Evolutionary conservation across 2,797 vertebrate genomes (phyloP).

Genomic region (Schizothorax lantsangensis): DNA sequence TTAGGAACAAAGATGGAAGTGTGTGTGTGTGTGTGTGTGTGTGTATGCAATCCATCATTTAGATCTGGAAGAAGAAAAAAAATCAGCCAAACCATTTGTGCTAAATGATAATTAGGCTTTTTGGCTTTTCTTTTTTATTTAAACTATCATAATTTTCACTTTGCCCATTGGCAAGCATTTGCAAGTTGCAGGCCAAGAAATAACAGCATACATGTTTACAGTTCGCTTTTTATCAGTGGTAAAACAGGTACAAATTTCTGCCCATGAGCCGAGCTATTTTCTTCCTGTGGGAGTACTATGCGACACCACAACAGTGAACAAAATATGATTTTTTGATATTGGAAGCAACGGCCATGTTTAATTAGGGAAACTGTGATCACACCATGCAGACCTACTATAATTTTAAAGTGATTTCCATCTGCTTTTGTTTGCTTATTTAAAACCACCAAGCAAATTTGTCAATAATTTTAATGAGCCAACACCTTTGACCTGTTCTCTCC

Average conservation of each 20-base stretch:
- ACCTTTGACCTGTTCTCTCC: slow-evolving; percentile 15
- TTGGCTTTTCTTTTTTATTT: background rate
- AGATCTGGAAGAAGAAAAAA: background rate
- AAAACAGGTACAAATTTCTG: slow-evolving; percentile 41
- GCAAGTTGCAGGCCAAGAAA: slow-evolving; percentile 41
- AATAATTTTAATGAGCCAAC: slow-evolving; percentile 21
- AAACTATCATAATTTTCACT: slow-evolving; percentile 20
- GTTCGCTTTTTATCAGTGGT: slow-evolving; percentile 32
- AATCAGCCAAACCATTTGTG: background rate
- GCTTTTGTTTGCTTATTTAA: slow-evolving; percentile 25
- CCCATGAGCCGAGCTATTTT: slow-evolving; percentile 21
- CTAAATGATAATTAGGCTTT: background rate
- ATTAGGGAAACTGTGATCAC: slow-evolving; percentile 49
- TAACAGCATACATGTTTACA: slow-evolving; percentile 32
- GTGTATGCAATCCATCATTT: background rate
- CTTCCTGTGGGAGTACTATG: slow-evolving; percentile 38
- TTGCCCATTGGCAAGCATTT: slow-evolving; percentile 26
- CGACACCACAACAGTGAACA: slow-evolving; percentile 38
- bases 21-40: background rate
- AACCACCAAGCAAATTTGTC: slow-evolving; percentile 24
- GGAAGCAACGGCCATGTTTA: slow-evolving; percentile 24
- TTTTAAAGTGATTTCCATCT: slow-evolving; percentile 26
- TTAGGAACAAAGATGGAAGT: slow-evolving; percentile 32
- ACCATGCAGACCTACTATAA: slow-evolving; percentile 29
- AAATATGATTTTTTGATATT: slow-evolving; percentile 36